phyloP scores from a whole-genome alignment of 1,140 invertebrate genomes.

The Pseudoatta argentina region DNA sequence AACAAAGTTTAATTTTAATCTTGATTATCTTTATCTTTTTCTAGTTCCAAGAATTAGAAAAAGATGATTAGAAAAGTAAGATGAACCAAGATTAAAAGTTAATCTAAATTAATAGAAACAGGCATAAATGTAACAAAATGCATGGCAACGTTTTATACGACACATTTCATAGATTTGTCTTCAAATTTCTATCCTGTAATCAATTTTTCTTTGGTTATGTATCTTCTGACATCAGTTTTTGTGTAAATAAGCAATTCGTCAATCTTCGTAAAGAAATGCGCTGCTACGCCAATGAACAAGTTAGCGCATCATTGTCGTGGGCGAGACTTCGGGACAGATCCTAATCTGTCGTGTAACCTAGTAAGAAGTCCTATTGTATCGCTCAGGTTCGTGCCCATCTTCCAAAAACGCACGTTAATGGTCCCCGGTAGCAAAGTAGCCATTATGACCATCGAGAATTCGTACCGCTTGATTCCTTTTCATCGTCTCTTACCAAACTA shows the following conservation, averaged over 20 bases:
- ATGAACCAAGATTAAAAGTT: no score
- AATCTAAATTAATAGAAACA: no score
- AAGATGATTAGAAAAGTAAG: no score
- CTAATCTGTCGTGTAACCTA: conserved; percentile 79
- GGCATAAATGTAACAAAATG: neutral
- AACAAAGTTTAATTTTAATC: no score
- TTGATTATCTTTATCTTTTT: no score
- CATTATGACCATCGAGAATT: conserved; percentile 67
- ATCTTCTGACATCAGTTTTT: neutral
- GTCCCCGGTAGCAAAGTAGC: conserved; percentile 65
- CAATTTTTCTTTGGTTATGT: neutral
- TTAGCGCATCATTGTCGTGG: conserved; percentile 81
- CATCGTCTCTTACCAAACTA: conserved; percentile 38
- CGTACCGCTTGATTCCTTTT: conserved; percentile 40
- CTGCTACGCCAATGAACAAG: conserved; percentile 70
- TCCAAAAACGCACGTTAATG: conserved; percentile 74
- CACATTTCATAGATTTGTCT: neutral
- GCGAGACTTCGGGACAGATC: conserved; percentile 77
- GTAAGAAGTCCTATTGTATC: conserved; percentile 70
- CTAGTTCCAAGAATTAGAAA: no score
- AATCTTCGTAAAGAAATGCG: neutral
- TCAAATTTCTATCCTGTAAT: neutral
- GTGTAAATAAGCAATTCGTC: neutral
- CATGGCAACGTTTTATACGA: neutral
- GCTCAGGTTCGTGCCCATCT: conserved; percentile 76